Conservation (phyloP, 2,888 invertebrate genomes). For the Phragmatobia fuliginosa region DNA sequence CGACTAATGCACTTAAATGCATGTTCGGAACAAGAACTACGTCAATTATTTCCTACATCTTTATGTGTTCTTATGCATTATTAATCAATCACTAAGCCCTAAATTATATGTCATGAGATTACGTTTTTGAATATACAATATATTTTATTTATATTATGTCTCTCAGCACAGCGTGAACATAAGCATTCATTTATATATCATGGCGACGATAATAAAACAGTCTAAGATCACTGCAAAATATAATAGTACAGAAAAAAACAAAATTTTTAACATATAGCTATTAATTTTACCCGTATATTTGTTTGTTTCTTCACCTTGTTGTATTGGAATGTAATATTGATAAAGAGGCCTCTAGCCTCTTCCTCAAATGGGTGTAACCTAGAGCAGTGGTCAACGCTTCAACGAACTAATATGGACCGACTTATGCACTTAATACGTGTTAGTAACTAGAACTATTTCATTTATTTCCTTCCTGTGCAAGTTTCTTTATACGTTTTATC, state of each 20-base stretch:
- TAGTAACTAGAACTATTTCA: background rate
- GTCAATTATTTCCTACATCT: background rate
- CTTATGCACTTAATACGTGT: background rate
- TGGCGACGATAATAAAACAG: background rate
- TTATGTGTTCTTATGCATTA: background rate
- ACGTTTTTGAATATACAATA: no score
- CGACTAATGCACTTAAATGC: background rate
- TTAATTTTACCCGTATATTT: no score
- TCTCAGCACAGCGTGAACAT: no score
- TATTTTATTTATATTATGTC: no score
- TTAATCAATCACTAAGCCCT: no score
- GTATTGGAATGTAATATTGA: no score
- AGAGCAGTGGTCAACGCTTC: background rate
- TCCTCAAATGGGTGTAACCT: background rate
- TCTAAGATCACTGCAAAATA: no score
- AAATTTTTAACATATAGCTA: no score
- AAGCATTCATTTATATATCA: no score
- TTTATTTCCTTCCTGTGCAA: background rate
- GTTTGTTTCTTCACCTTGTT: no score
- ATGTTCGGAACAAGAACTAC: background rate
- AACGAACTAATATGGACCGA: background rate
- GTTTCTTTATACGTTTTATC: background rate
- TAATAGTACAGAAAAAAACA: no score
- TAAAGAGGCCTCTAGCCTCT: background rate
- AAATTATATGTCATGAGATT: no score